phyloP scores from a whole-genome alignment of 2,888 invertebrate genomes.

The Atrina japonica region DNA sequence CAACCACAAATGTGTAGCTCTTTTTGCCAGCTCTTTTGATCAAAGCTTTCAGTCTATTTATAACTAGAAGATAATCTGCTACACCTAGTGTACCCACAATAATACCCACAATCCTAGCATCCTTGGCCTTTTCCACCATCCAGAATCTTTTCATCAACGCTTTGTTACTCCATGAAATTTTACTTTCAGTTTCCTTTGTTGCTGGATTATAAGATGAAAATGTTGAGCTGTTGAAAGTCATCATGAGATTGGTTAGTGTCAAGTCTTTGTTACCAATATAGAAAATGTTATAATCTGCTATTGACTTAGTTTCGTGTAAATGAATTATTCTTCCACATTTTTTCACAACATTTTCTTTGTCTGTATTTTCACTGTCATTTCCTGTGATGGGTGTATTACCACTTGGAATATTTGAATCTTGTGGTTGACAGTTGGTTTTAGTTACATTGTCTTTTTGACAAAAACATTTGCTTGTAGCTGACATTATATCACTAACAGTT shows the following conservation, averaged over 20 bases:
- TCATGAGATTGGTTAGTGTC: conserved; percentile 85
- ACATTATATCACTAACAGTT: not conserved
- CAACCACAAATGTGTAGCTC: conserved; percentile 94
- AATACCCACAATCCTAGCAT: conserved; percentile 92
- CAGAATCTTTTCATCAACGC: conserved; percentile 91
- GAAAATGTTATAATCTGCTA: conserved; percentile 84
- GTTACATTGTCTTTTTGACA: not conserved
- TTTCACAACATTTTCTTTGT: conserved; percentile 15
- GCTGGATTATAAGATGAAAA: conserved; percentile 80
- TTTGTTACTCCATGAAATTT: conserved; percentile 80
- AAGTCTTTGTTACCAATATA: conserved; percentile 86
- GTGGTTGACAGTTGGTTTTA: not conserved
- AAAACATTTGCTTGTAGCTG: not conserved
- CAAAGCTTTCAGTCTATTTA: conserved; percentile 87
- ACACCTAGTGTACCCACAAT: conserved; percentile 95
- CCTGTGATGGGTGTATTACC: not conserved
- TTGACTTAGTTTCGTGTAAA: conserved; percentile 45
- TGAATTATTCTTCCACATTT: conserved; percentile 63
- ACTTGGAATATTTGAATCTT: not conserved
- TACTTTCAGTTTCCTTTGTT: conserved; percentile 49
- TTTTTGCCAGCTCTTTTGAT: conserved; percentile 90
- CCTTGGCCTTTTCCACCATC: conserved; percentile 94
- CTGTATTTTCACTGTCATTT: not conserved
- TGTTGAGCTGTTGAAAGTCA: conserved; percentile 78
- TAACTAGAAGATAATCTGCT: conserved; percentile 86